These are phyloP conservation scores for Teleogryllus occipitalis DNA, from an alignment of 1,140 invertebrate genomes.

Conservation along the genomic window DNA sequence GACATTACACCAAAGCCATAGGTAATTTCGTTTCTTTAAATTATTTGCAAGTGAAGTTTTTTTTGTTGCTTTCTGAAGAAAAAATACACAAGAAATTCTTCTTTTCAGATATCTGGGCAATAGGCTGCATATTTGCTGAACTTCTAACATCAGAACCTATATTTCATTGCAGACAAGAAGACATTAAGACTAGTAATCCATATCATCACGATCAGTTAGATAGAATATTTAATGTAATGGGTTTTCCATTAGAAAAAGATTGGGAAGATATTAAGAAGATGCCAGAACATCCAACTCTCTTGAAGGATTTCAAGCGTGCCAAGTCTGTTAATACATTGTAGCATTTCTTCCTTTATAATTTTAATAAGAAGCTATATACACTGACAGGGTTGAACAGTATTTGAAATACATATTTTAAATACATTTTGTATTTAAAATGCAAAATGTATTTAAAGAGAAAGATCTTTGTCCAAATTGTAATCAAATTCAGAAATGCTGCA, in stretches of 20 bases:
- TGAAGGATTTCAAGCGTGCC: constrained; percentile 95
- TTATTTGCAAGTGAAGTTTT: not conserved
- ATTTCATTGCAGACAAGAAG: constrained; percentile 99
- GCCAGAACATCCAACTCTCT: constrained; percentile 94
- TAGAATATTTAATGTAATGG: constrained; percentile 99
- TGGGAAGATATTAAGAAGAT: constrained; percentile 99
- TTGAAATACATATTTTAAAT: too few species aligned
- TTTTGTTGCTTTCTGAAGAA: not conserved
- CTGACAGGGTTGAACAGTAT: not conserved
- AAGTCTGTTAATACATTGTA: constrained; percentile 54
- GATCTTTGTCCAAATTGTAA: too few species aligned
- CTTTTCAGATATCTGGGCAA: constrained; percentile 95
- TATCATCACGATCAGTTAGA: constrained; percentile 99
- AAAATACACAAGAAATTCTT: not conserved
- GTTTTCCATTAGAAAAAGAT: constrained; percentile 96
- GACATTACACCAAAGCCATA: constrained; percentile 98
- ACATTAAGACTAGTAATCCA: constrained; percentile 99
- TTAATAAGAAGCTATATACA: not conserved
- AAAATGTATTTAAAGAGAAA: too few species aligned
- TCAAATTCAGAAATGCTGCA: too few species aligned
- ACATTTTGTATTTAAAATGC: too few species aligned
- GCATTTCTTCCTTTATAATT: constrained; percentile 10
- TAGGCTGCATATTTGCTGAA: constrained; percentile 99
- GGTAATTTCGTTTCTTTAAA: constrained; percentile 45
- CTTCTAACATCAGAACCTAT: constrained; percentile 96